These are phyloP conservation scores for Coptodon rendalli DNA, from an alignment of 2,113 vertebrate species.

Conservation along the genomic window DNA sequence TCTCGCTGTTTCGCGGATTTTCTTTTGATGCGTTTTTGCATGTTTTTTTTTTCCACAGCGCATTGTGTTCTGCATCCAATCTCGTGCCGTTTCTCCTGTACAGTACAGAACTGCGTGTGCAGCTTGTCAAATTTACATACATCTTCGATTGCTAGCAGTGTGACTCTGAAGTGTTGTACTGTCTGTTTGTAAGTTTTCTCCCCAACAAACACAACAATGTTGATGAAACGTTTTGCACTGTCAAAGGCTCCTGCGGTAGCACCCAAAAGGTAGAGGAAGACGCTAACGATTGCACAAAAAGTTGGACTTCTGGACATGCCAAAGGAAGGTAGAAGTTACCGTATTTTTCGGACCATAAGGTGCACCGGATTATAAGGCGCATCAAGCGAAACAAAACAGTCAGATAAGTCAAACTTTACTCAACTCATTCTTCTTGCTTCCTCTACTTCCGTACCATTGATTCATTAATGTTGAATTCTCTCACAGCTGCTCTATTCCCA, in stretches of 20 bases:
- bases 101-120: neutral
- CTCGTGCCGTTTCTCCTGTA: neutral
- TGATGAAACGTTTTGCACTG: neutral
- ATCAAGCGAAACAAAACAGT: neutral
- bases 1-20: rapidly evolving
- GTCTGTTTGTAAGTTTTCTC: neutral
- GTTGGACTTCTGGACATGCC: neutral
- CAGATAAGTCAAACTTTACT: neutral
- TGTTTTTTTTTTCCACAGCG: rapidly evolving
- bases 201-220: neutral
- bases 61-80: neutral
- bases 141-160: neutral
- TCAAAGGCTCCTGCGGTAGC: neutral
- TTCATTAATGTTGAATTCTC: neutral
- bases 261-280: neutral
- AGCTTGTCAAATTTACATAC: neutral
- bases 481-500: rapidly evolving
- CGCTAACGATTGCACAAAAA: neutral
- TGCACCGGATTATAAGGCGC: rapidly evolving
- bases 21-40: neutral
- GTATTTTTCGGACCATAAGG: neutral
- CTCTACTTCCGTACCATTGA: rapidly evolving
- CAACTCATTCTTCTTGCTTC: neutral
- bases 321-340: neutral
- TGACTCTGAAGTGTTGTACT: neutral